phyloP scores from a whole-genome alignment of 2,888 invertebrate species.

The Leptothorax acervorum region DNA sequence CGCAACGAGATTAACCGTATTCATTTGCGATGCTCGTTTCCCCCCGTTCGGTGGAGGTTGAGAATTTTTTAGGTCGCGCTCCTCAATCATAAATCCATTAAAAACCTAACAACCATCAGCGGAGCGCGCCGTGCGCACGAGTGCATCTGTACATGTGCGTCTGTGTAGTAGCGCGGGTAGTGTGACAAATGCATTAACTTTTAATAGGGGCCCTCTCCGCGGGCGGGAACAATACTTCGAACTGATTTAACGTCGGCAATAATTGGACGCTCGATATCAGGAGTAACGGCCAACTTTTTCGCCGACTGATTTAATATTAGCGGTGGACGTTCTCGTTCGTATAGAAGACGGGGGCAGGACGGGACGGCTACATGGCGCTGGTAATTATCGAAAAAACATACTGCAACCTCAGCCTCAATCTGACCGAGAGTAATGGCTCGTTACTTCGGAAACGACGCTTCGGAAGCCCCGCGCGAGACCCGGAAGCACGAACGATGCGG shows the following conservation, averaged over 20 bases:
- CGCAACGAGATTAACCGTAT: slow-evolving; percentile 55
- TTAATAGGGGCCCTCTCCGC: slow-evolving; percentile 52
- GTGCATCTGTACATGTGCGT: slow-evolving; percentile 1
- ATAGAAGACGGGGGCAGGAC: neutral
- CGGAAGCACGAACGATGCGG: slow-evolving; percentile 44
- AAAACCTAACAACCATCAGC: slow-evolving; percentile 44
- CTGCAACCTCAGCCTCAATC: slow-evolving; percentile 43
- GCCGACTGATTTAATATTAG: slow-evolving; percentile 52
- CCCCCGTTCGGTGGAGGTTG: slow-evolving; percentile 5
- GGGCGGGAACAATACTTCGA: slow-evolving; percentile 54
- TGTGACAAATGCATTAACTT: slow-evolving; percentile 64
- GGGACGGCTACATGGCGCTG: slow-evolving; percentile 6
- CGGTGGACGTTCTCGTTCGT: slow-evolving; percentile 30
- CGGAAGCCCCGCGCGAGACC: slow-evolving; percentile 21
- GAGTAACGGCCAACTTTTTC: slow-evolving; percentile 54
- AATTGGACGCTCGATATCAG: slow-evolving; percentile 48
- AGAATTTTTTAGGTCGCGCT: slow-evolving; percentile 39
- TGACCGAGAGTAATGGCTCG: slow-evolving; percentile 54
- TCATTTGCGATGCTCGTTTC: slow-evolving; percentile 48
- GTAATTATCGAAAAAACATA: slow-evolving; percentile 64
- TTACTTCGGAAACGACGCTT: slow-evolving; percentile 48
- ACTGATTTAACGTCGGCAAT: slow-evolving; percentile 53
- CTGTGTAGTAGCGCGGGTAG: neutral
- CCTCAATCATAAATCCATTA: slow-evolving; percentile 55
- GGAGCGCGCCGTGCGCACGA: neutral